Evolutionary conservation across 2,113 vertebrate genomes (phyloP).

Genomic region (Riparia riparia): DNA sequence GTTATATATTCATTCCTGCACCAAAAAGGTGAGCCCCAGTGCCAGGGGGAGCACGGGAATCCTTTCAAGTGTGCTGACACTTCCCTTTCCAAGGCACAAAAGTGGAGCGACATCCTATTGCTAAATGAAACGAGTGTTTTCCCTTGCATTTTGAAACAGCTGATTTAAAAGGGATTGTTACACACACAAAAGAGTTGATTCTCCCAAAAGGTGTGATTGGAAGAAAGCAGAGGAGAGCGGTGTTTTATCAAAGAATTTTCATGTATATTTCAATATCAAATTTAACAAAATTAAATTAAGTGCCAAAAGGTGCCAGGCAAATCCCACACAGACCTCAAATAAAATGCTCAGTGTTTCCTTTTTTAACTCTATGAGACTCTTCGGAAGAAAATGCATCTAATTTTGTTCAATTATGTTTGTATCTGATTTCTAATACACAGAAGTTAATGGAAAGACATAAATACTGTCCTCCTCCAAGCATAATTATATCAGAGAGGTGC

Average conservation of each 20-base stretch:
- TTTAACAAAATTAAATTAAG: conserved; percentile 4
- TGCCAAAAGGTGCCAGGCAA: conserved; percentile 6
- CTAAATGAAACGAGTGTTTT: neutral
- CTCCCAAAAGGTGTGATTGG: neutral
- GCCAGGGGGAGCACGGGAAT: neutral
- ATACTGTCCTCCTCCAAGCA: conserved; percentile 3
- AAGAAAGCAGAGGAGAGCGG: neutral
- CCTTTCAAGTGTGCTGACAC: neutral
- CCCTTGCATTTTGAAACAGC: neutral
- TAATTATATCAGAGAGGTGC: neutral
- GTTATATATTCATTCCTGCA: neutral
- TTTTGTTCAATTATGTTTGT: neutral
- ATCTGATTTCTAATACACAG: neutral
- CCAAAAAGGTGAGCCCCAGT: neutral
- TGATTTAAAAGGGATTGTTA: neutral
- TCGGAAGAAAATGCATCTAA: neutral
- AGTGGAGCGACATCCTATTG: neutral
- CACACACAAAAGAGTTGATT: neutral
- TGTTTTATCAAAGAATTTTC: neutral
- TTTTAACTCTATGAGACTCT: neutral
- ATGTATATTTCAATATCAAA: neutral
- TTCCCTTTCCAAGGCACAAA: neutral
- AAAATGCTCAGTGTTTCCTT: neutral
- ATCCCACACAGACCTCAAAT: neutral
- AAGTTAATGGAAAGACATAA: conserved; percentile 5